phyloP scores from a whole-genome alignment of 2,888 invertebrate genomes.

The Drosophila prolongata region DNA sequence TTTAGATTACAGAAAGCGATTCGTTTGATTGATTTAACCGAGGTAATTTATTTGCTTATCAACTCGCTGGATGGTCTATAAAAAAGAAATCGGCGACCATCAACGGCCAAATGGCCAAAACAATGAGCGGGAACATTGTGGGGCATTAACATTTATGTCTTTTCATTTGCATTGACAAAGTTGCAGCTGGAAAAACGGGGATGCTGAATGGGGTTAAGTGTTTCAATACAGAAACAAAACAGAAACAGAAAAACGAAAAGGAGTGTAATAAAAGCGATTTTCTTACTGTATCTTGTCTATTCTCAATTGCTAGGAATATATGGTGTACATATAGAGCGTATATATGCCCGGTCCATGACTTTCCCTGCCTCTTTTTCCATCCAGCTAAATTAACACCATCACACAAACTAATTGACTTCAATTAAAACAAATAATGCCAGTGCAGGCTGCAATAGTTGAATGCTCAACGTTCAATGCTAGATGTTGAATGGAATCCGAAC shows the following conservation, averaged over 20 bases:
- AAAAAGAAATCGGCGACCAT: slow-evolving; percentile 25
- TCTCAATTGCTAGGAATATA: slow-evolving; percentile 57
- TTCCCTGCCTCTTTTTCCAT: slow-evolving; percentile 22
- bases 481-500: slow-evolving; percentile 16
- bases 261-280: slow-evolving; percentile 70
- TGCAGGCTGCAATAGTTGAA: slow-evolving; percentile 41
- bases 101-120: slow-evolving; percentile 39
- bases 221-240: slow-evolving; percentile 34
- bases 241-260: slow-evolving; percentile 11
- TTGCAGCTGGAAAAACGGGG: slow-evolving; percentile 16
- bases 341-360: slow-evolving; percentile 6
- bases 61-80: slow-evolving; percentile 34
- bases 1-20: slow-evolving; percentile 26
- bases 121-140: slow-evolving; percentile 32
- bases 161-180: slow-evolving; percentile 41
- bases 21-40: slow-evolving; percentile 34
- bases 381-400: slow-evolving; percentile 79
- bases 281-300: slow-evolving; percentile 55
- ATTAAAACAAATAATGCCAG: slow-evolving; percentile 75
- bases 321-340: slow-evolving; percentile 3
- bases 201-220: slow-evolving; percentile 43
- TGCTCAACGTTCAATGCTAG: slow-evolving; percentile 33
- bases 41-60: slow-evolving; percentile 34
- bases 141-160: slow-evolving; percentile 42
- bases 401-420: slow-evolving; percentile 82